Percentiles rank a stretch among this genome's conserved stretches.
These are phyloP conservation scores for Myrmecophaga tridactyla DNA, from an alignment of 2,113 vertebrate genomes.

Conservation along the genomic window DNA sequence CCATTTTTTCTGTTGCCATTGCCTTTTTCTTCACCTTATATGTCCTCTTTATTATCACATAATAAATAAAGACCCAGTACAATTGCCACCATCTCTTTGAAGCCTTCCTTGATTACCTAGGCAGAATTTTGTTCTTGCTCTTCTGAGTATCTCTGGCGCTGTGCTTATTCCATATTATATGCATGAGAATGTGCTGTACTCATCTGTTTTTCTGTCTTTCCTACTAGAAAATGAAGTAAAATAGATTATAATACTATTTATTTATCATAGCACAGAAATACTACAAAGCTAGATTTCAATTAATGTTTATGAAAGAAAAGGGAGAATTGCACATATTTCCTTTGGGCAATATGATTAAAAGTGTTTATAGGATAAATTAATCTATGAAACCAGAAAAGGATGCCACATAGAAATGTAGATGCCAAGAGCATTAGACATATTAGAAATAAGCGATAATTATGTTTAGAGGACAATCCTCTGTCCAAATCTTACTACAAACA, in stretches of 20 bases:
- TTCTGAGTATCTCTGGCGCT: background rate
- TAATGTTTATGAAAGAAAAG: conserved; percentile 4
- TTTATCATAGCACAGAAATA: background rate
- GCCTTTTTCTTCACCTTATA: background rate
- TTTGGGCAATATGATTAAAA: background rate
- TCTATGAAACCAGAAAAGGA: background rate
- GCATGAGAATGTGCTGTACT: background rate
- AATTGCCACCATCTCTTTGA: background rate
- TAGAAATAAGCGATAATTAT: background rate
- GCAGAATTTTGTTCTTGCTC: background rate
- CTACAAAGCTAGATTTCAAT: conserved; percentile 14
- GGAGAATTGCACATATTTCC: background rate
- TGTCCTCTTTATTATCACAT: background rate
- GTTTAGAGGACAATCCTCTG: background rate
- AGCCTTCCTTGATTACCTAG: background rate
- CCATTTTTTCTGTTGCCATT: background rate
- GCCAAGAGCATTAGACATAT: background rate
- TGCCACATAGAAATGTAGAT: background rate
- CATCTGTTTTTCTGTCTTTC: background rate
- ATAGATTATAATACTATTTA: background rate
- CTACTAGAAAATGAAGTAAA: background rate
- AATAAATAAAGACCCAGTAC: background rate
- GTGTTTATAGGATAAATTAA: background rate
- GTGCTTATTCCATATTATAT: background rate
- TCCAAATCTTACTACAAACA: background rate